These are phyloP conservation scores for Petrocephalus schoutedeni DNA, from an alignment of 2,797 vertebrate genomes.

Conservation along the genomic window DNA sequence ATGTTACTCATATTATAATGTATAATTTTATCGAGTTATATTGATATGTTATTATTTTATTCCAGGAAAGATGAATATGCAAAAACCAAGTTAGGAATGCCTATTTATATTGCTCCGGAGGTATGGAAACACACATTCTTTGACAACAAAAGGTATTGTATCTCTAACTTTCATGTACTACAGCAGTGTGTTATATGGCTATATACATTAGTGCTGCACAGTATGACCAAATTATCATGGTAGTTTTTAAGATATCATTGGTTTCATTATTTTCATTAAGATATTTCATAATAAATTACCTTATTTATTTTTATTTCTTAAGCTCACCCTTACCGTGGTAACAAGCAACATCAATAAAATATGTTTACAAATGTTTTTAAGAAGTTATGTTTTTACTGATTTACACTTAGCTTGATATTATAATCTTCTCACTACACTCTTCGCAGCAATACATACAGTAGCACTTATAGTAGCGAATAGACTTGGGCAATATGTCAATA, in stretches of 20 bases:
- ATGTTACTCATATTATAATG: neutral
- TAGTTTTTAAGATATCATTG: neutral
- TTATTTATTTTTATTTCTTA: neutral
- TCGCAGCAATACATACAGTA: neutral
- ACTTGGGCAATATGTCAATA: neutral
- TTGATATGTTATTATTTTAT: neutral
- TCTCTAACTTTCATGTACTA: neutral
- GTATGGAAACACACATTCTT: neutral
- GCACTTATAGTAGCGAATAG: neutral
- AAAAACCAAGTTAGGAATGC: neutral
- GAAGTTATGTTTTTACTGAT: neutral
- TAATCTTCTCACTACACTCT: neutral
- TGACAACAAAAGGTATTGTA: neutral
- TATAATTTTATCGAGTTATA: neutral
- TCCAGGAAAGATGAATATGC: constrained; percentile 6
- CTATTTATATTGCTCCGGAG: neutral
- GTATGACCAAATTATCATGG: neutral
- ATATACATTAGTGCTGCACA: neutral
- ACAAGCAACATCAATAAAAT: neutral
- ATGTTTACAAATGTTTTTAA: neutral
- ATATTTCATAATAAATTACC: neutral
- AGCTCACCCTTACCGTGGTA: neutral
- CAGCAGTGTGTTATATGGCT: neutral
- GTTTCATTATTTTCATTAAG: no score
- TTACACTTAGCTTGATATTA: neutral